phyloP scores from a whole-genome alignment of 2,113 vertebrate genomes.

The Phycodurus eques region DNA sequence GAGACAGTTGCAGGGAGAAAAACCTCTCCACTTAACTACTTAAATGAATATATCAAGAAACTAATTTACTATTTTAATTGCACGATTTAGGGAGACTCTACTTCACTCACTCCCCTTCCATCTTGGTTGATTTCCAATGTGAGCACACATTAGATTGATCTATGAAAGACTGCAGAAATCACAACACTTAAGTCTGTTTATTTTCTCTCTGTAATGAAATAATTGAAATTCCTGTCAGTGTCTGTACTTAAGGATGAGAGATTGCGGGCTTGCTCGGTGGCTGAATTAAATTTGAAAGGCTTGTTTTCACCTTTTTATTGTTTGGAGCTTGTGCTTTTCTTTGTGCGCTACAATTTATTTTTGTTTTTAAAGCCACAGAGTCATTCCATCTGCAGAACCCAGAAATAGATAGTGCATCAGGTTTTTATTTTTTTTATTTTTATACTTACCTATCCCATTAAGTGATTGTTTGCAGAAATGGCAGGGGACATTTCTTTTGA shows the following conservation, averaged over 20 bases:
- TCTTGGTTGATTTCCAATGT: conserved; percentile 95
- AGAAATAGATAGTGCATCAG: conserved; percentile 87
- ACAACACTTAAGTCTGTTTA: conserved; percentile 99
- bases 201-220: conserved; percentile 98
- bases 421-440: conserved; percentile 64
- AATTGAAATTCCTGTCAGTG: conserved; percentile 99
- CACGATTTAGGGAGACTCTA: conserved; percentile 96
- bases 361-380: conserved; percentile 75
- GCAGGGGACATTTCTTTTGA: conserved; percentile 82
- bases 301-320: conserved; percentile 63
- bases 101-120: conserved; percentile 96
- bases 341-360: conserved; percentile 38
- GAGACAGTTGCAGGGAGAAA: conserved; percentile 88
- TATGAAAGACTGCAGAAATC: conserved; percentile 93
- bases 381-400: conserved; percentile 80
- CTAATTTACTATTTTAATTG: conserved; percentile 99
- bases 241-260: conserved; percentile 90
- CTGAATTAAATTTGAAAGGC: conserved; percentile 64
- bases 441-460: conserved; percentile 88
- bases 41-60: conserved; percentile 99
- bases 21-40: conserved; percentile 99
- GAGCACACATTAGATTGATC: conserved; percentile 97
- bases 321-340: conserved; percentile 48
- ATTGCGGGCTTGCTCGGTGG: conserved; percentile 70
- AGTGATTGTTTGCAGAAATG: conserved; percentile 95